Percentiles rank a stretch among this genome's conserved stretches.
Evolutionary conservation across 1,140 invertebrate species (phyloP).

Genomic region (Mylabris phalerata): DNA sequence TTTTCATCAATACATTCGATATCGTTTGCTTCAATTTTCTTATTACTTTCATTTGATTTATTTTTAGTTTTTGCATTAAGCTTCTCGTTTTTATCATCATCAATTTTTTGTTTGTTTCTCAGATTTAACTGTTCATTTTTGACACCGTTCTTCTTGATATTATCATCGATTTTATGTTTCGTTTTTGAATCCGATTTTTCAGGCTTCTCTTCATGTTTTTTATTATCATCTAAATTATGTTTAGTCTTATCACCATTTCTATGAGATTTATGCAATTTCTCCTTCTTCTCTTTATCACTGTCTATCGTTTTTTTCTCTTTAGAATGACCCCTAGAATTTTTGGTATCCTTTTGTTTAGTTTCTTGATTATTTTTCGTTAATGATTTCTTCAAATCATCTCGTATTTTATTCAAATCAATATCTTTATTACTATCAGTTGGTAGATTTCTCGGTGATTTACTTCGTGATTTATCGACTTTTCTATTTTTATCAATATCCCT

Average conservation of each 20-base stretch:
- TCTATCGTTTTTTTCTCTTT: not conserved
- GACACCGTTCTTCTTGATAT: no score
- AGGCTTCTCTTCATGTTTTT: not conserved
- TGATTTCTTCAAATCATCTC: not conserved
- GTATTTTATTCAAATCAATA: not conserved
- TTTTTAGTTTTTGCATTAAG: no score
- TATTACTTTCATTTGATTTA: no score
- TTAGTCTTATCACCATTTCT: not conserved
- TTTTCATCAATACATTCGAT: not conserved
- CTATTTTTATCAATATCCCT: not conserved
- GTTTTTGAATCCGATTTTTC: not conserved
- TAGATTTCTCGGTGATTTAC: conserved; percentile 5
- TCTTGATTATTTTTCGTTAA: not conserved
- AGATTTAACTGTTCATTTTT: no score
- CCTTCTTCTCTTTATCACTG: not conserved
- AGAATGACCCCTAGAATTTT: conserved; percentile 1
- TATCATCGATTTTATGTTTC: not conserved
- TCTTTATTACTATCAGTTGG: not conserved
- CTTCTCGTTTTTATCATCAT: not conserved
- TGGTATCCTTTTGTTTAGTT: not conserved
- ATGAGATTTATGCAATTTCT: not conserved
- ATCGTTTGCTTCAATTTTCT: no score
- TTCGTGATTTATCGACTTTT: not conserved
- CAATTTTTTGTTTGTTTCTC: not conserved
- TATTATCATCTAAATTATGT: not conserved